Evolutionary conservation across 2,797 vertebrate genomes (phyloP).

Genomic region (Capromys pilorides): DNA sequence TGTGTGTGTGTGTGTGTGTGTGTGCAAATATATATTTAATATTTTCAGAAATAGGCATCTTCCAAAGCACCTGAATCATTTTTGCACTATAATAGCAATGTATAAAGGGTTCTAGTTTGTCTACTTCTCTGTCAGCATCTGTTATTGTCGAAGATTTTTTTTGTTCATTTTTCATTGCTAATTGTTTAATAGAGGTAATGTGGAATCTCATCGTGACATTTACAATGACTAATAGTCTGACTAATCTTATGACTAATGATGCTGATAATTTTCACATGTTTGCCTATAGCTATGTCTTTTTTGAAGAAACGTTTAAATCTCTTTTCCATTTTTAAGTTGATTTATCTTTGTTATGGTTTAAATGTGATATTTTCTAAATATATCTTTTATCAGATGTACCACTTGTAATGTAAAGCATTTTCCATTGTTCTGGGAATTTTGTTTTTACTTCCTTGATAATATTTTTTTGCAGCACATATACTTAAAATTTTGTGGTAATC

Average conservation of each 20-base stretch:
- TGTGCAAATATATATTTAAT: neutral
- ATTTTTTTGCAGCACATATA: neutral
- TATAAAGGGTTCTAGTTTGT: neutral
- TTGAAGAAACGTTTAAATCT: neutral
- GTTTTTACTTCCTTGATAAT: neutral
- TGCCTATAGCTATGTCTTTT: neutral
- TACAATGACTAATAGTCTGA: neutral
- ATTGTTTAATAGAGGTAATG: neutral
- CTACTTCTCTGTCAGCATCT: neutral
- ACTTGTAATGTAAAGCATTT: neutral
- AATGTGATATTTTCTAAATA: neutral
- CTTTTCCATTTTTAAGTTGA: neutral
- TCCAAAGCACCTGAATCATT: neutral
- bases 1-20: too few species aligned
- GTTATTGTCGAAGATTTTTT: neutral
- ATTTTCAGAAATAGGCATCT: conserved; percentile 14
- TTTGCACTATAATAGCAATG: neutral
- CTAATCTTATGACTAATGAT: neutral
- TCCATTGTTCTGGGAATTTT: neutral
- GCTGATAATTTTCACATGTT: neutral
- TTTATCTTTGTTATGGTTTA: conserved; percentile 6
- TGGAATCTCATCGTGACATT: neutral
- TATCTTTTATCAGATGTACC: neutral
- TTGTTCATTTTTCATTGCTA: neutral
- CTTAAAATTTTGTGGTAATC: neutral